A percentile compares a stretch with the other conserved stretches of the same genome.
Evolutionary conservation across 2,797 vertebrate genomes (phyloP).

Genomic region (Mormyrus proboscirostris): DNA sequence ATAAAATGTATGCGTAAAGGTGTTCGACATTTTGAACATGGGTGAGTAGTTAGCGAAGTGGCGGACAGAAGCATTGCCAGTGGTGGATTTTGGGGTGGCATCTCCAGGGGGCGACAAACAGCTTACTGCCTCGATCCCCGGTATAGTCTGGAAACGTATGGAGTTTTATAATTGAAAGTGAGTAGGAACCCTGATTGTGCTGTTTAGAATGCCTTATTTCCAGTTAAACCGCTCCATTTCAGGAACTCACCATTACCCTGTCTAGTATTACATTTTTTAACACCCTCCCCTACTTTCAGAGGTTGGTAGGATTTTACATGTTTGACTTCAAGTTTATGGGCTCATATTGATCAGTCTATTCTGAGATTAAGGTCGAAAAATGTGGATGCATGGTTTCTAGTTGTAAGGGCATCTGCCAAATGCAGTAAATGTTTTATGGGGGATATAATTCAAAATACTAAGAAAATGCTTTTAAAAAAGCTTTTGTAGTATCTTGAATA

Average conservation of each 20-base stretch:
- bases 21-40: background rate
- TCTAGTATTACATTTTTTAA: background rate
- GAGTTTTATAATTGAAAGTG: background rate
- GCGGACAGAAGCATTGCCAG: background rate
- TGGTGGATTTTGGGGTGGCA: background rate
- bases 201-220: background rate
- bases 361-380: background rate
- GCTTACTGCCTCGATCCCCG: background rate
- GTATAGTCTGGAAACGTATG: background rate
- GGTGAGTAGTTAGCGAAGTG: background rate
- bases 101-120: background rate
- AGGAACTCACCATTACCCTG: background rate
- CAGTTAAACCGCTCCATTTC: background rate
- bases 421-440: too few relatives aligned
- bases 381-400: too few relatives aligned
- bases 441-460: too few relatives aligned
- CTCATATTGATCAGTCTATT: background rate
- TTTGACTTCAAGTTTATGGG: background rate
- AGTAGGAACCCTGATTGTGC: background rate
- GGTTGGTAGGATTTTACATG: background rate
- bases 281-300: background rate
- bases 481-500: background rate
- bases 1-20: background rate
- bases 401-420: too few relatives aligned
- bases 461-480: too few relatives aligned